These are phyloP conservation scores for Papilio helenus DNA, from an alignment of 1,140 invertebrate species.

Conservation along the genomic window DNA sequence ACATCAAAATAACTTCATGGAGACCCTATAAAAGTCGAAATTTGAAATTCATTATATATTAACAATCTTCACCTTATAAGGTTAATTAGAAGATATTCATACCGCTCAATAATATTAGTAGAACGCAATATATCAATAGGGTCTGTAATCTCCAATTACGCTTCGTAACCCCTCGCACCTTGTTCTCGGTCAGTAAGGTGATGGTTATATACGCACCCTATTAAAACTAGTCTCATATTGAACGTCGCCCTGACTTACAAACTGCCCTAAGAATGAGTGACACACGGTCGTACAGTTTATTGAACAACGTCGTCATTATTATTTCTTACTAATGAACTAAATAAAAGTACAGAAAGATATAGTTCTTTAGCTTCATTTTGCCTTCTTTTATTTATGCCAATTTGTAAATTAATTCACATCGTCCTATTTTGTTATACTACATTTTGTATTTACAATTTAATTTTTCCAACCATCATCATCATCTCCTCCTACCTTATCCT, in stretches of 20 bases:
- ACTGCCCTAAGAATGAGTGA: conserved; percentile 65
- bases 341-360: not conserved
- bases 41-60: not conserved
- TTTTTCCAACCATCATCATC: too few relatives aligned
- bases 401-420: too few relatives aligned
- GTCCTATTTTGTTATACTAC: too few relatives aligned
- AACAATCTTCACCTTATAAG: not conserved
- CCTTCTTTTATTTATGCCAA: too few relatives aligned
- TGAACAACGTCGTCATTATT: not conserved
- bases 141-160: conserved; percentile 21
- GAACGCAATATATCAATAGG: conserved; percentile 6
- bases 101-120: not conserved
- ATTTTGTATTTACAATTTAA: too few relatives aligned
- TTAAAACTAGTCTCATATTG: conserved; percentile 62
- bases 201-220: conserved; percentile 64
- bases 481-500: too few relatives aligned
- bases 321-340: not conserved
- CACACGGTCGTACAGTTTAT: conserved; percentile 50
- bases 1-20: conserved; percentile 12
- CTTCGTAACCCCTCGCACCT: conserved; percentile 65
- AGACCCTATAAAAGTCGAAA: not conserved
- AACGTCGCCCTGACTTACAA: conserved; percentile 71
- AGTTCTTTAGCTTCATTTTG: not conserved
- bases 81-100: conserved; percentile 16
- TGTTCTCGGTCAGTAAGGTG: conserved; percentile 74